phyloP scores from a whole-genome alignment of 2,888 invertebrate species.

The Orchesella flavescens region DNA sequence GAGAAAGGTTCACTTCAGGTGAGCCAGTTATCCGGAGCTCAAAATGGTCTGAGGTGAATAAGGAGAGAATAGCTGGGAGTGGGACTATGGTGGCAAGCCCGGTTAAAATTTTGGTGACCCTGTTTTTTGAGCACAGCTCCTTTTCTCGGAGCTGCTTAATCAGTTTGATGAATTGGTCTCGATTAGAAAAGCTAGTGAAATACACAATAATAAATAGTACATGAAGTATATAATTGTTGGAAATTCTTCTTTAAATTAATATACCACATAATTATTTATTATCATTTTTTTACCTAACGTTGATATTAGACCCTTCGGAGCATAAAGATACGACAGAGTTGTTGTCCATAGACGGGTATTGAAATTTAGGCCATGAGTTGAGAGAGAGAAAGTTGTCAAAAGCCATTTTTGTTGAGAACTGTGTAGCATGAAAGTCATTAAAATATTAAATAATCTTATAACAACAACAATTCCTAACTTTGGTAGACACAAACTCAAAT shows the following conservation, averaged over 20 bases:
- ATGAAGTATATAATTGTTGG: too few relatives aligned
- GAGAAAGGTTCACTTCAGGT: conserved; percentile 48
- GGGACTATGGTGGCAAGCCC: conserved; percentile 57
- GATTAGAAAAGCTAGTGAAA: conserved; percentile 47
- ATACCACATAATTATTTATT: too few relatives aligned
- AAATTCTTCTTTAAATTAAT: too few relatives aligned
- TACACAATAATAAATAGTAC: too few relatives aligned
- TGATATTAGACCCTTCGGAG: conserved; percentile 36
- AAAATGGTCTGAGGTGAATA: conserved; percentile 54
- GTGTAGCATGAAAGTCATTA: neutral
- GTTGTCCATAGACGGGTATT: conserved; percentile 56
- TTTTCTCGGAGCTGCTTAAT: conserved; percentile 45
- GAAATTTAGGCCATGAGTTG: conserved; percentile 46
- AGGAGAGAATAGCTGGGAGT: conserved; percentile 36
- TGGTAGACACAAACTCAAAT: neutral
- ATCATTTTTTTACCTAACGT: conserved; percentile 36
- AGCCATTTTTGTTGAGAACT: conserved; percentile 32
- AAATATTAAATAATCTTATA: neutral
- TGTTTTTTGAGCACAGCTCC: conserved; percentile 44
- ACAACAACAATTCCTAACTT: neutral
- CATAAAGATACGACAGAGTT: conserved; percentile 38
- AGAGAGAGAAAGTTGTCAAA: conserved; percentile 45
- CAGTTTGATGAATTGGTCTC: conserved; percentile 49
- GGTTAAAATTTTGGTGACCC: conserved; percentile 49
- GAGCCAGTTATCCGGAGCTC: conserved; percentile 51